Evolutionary conservation across 2,888 invertebrate genomes (phyloP), one percentile per base, ranked within the genome.

Genomic region (Alentia gelatinosa): DNA sequence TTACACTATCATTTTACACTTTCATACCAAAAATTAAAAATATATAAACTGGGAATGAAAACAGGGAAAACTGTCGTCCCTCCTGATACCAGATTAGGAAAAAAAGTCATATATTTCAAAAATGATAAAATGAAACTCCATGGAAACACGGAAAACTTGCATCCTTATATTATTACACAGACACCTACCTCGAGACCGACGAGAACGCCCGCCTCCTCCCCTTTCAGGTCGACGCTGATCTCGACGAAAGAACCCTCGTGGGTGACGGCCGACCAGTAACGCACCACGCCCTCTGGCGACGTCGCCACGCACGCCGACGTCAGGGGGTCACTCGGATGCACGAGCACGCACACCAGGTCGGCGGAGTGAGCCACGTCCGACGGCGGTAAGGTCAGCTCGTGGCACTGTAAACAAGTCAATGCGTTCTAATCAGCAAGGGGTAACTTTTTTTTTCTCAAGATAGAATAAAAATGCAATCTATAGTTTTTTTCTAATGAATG

Each of bases 201-300:
- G 3, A 96, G 94, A 90, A 94, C 93, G n/a, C 94, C 95, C 93
- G 96, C 96, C 92, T 96, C 96, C 91, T 96, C 96, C 33, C 96
- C 97, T 91, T 98, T 98, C 47, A 99, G 96, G 95, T 98, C 98
- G 0, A 98, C 98, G 91, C 97, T 97, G 75, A 98, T 97, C 95
- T 99, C 99, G 23, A 98, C 97, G 19, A 98, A 98, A 0, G 98
- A 97, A 0, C 98, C 98, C 95, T 98, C 98, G 94, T 98, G 98
- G 0, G 98, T 98, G 56, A 99, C 97, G 4, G 98, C 98, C 0
- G 98, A 97, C 99, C 99, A 99, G 96, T 98, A 99, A n/a, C 99
- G 97, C 0, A 98, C 97, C 89, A 98, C 97, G 50, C 99, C 99
- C 95, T 99, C 99, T 0, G 99, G 98, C 0, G 99, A 98, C 0